Evolutionary conservation across 2,888 invertebrate genomes (phyloP).

Genomic region (Orthonychiurus folsomi): DNA sequence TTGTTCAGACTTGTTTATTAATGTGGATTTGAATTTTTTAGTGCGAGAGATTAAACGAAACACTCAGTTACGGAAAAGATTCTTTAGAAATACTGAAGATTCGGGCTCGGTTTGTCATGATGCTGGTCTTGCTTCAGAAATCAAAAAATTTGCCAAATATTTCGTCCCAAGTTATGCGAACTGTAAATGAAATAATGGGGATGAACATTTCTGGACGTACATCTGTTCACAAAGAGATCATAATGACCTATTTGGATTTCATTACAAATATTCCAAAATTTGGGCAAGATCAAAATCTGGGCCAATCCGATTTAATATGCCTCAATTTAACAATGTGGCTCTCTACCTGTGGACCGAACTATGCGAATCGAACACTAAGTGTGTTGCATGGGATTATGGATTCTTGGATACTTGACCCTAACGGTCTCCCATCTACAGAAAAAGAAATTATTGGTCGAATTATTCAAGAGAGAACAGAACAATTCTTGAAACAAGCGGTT

Average conservation of each 20-base stretch:
- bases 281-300: conserved; percentile 14
- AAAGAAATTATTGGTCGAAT: conserved; percentile 6
- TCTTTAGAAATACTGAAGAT: conserved; percentile 14
- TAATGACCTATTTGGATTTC: conserved; percentile 33
- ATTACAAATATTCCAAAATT: conserved; percentile 20
- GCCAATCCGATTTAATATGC: conserved; percentile 25
- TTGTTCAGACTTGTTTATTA: background rate
- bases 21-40: conserved; percentile 11
- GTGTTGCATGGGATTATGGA: conserved; percentile 16
- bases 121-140: conserved; percentile 20
- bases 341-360: conserved; percentile 22
- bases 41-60: conserved; percentile 24
- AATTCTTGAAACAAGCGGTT: conserved; percentile 19
- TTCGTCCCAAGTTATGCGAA: conserved; percentile 15
- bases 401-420: background rate
- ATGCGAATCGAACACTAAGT: conserved; percentile 27
- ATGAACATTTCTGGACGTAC: background rate
- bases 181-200: conserved; percentile 17
- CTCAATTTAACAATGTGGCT: conserved; percentile 34
- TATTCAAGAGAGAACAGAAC: conserved; percentile 18
- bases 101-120: conserved; percentile 15
- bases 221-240: conserved; percentile 20
- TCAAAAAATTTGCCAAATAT: conserved; percentile 9
- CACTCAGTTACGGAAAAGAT: conserved; percentile 18
- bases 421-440: background rate